Percentiles rank a stretch among this genome's conserved stretches.
phyloP scores from a whole-genome alignment of 2,888 invertebrate genomes.

The Agrypnus murinus region DNA sequence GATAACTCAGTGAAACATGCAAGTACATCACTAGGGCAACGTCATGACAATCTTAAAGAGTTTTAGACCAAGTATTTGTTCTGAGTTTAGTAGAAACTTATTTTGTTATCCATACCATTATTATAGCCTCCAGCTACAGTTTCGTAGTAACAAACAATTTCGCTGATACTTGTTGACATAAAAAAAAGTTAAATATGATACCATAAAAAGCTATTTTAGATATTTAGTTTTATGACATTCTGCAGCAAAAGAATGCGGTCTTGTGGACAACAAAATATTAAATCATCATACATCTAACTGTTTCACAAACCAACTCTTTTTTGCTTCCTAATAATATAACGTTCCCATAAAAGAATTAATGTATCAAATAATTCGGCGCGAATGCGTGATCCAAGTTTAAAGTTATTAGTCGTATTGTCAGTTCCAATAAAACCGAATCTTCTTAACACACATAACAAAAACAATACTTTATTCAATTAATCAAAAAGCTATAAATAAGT shows the following conservation, averaged over 20 bases:
- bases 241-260: neutral
- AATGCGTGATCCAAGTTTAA: neutral
- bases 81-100: no score
- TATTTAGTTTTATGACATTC: neutral
- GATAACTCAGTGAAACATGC: no score
- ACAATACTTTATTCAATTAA: conserved; percentile 36
- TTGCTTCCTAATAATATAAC: no score
- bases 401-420: conserved; percentile 24
- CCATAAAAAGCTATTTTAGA: no score
- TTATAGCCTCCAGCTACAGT: no score
- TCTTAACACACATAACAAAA: conserved; percentile 15
- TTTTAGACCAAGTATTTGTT: no score
- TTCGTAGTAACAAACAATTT: no score
- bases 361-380: neutral
- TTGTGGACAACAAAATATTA: neutral
- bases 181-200: no score
- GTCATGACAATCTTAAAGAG: no score
- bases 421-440: conserved; percentile 18
- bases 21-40: no score
- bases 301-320: neutral
- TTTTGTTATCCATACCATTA: no score
- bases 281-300: conserved; percentile 5
- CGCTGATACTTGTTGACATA: no score
- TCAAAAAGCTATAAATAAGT: conserved; percentile 41
- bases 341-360: neutral